These are phyloP conservation scores for Batillaria attramentaria DNA, from an alignment of 1,140 invertebrate species.

Conservation along the genomic window DNA sequence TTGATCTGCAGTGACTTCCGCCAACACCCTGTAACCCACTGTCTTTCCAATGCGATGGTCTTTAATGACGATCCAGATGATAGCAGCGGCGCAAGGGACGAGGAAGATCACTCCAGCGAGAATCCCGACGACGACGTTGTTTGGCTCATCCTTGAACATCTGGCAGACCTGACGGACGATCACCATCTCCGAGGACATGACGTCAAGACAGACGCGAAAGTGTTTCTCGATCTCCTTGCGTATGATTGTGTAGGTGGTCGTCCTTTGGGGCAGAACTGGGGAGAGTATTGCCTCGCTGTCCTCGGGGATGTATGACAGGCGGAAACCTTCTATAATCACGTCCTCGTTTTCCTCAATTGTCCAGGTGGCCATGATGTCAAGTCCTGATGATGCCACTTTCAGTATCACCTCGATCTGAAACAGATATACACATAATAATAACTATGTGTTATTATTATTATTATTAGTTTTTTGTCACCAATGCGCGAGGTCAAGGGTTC, in stretches of 20 bases:
- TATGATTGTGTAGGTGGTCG: not conserved
- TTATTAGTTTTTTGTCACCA: no score
- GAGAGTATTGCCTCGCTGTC: not conserved
- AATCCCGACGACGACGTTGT: slow-evolving; percentile 51
- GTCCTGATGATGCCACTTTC: not conserved
- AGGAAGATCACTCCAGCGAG: slow-evolving; percentile 57
- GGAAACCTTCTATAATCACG: slow-evolving; percentile 17
- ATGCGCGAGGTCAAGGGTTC: no score
- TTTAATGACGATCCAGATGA: slow-evolving; percentile 49
- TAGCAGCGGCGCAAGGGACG: slow-evolving; percentile 46
- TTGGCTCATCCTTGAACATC: slow-evolving; percentile 17
- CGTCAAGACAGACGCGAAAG: slow-evolving; percentile 32
- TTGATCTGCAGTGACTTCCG: no score
- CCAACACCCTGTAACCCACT: not conserved
- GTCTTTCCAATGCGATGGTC: slow-evolving; percentile 42
- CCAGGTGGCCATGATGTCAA: slow-evolving; percentile 9
- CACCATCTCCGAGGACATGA: slow-evolving; percentile 23
- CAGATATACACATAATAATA: no score
- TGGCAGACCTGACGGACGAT: slow-evolving; percentile 24
- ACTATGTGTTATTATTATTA: no score
- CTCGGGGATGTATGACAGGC: slow-evolving; percentile 16
- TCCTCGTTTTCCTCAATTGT: not conserved
- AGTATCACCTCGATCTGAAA: not conserved
- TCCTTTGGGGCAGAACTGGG: not conserved
- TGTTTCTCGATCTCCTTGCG: not conserved